Evolutionary conservation across 2,888 invertebrate genomes (phyloP).

Genomic region (Pseudanteris insignis): DNA sequence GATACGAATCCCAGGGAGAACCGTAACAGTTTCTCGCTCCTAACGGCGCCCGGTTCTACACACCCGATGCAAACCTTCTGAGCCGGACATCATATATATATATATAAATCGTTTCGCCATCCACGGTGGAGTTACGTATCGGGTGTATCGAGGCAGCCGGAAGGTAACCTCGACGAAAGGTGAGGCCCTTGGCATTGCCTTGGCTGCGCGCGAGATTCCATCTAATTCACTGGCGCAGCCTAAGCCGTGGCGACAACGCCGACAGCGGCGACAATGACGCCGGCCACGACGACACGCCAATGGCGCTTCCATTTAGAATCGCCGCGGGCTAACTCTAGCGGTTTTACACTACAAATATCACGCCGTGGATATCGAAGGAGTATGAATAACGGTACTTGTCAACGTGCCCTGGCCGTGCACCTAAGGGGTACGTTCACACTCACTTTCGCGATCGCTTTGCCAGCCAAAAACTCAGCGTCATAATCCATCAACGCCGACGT

Average conservation of each 20-base stretch:
- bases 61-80: constrained; percentile 34
- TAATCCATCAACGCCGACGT: no score
- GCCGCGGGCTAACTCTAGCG: constrained; percentile 51
- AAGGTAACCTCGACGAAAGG: constrained; percentile 50
- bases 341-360: constrained; percentile 50
- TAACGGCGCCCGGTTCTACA: constrained; percentile 40
- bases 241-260: constrained; percentile 40
- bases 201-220: constrained; percentile 38
- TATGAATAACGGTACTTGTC: constrained; percentile 51
- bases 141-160: constrained; percentile 52
- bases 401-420: constrained; percentile 15
- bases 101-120: constrained; percentile 35
- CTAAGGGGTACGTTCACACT: no score
- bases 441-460: no score
- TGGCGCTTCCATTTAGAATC: constrained; percentile 53
- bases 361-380: constrained; percentile 45
- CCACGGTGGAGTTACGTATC: constrained; percentile 34
- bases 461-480: no score
- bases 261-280: constrained; percentile 43
- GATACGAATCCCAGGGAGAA: constrained; percentile 44
- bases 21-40: constrained; percentile 45
- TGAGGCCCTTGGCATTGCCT: constrained; percentile 48
- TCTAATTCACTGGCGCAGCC: constrained; percentile 52
- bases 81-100: constrained; percentile 26
- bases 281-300: constrained; percentile 45